Base-by-base conservation (phyloP, 2,113 vertebrate species). In the Lepisosteus oculatus region DNA sequence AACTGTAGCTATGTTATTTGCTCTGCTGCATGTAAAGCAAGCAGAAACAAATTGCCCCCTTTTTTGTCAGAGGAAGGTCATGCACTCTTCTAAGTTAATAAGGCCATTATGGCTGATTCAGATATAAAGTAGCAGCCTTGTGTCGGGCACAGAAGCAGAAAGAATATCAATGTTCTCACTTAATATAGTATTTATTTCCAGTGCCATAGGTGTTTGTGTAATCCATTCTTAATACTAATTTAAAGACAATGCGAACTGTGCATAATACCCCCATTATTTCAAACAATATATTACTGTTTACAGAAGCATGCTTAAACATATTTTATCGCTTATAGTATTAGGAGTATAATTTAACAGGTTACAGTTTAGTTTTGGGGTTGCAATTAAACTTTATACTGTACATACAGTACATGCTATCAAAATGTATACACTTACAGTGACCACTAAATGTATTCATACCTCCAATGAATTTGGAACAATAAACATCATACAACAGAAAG, bases 81-180 rank as follows among this genome's bases (percentile, higher is more conserved):
- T 11, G 13, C 29, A 44, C 61, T 62, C 59, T 12, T 5, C 6
- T 43, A 69, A 14, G 51, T 63, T 59, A 55, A 62, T 64, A 42
- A 68, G 43, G 14, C 11, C 9, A 43, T 14, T 64, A 67, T 55
- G 65, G 51, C 54, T 17, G 51, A 54, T 17, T 14, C 47, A n/a
- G 17, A 43, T 43, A 44, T 43, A 13, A 15, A 55, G 17, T 59
- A 59, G 45, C 17, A 57, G 71, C 5, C 63, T n/a, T 14, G 14
- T n/a, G 51, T 51, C 29, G 45, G 61, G 55, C 51, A n/a, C 12
- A 57, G 55, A 29, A 54, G 67, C 9, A 61, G 41, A 61, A 66
- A 59, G n/a, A n/a, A 5, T 55, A 55, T 63, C 61, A 62, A 51
- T 67, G 61, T 73, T 73, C 56, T 67, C 54, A 56, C 65, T 43